Base-by-base conservation (phyloP, 2,888 invertebrate species). In the Aphidoletes aphidimyza region DNA sequence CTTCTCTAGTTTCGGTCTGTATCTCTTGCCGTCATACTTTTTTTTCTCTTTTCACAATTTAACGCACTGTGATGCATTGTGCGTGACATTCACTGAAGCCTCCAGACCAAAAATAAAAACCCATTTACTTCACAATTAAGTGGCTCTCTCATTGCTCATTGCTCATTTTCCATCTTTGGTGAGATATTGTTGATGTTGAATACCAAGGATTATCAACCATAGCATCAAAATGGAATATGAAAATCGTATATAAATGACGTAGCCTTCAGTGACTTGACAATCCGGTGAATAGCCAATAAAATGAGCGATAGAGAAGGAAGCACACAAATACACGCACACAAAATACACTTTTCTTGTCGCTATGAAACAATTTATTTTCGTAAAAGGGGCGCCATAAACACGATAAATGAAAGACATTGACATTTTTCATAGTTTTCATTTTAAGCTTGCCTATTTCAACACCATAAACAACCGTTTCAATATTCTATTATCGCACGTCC, bases 101-200 rank as follows among this genome's bases (percentile, higher is more conserved):
- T 14, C 26, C n/a, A n/a, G n/a, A n/a, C n/a, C 30, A 69, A 69
- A 69, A 69, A 69, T 69, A 69, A 69, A 69, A 69, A 69, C 54
- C n/a, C 54, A 54, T 54, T 54, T 69, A 30, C 26, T 69, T 69
- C 34, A 30, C 69, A 69, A 69, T 69, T 69, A 69, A 69, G 69
- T 69, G 69, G 47, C 47, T 47, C 47, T 47, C 47, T 47, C 47
- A 17, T 14, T 47, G 47, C 47, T 47, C n/a, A n/a, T 47, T 2
- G 6, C 9, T 47, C 47, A 22, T 22, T 3, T 3, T 54, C 39
- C 11, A 5, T 39, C 39, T 39, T 39, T 39, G n/a, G n/a, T n/a
- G n/a, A n/a, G n/a, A n/a, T n/a, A n/a, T n/a, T n/a, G 6, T n/a
- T 22, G 1, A 54, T 22, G n/a, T n/a, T 22, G 3, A 1, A 22